Evolutionary conservation across 2,113 vertebrate species (phyloP), one percentile per base, ranked within the genome.

Genomic region (Cygnus atratus): DNA sequence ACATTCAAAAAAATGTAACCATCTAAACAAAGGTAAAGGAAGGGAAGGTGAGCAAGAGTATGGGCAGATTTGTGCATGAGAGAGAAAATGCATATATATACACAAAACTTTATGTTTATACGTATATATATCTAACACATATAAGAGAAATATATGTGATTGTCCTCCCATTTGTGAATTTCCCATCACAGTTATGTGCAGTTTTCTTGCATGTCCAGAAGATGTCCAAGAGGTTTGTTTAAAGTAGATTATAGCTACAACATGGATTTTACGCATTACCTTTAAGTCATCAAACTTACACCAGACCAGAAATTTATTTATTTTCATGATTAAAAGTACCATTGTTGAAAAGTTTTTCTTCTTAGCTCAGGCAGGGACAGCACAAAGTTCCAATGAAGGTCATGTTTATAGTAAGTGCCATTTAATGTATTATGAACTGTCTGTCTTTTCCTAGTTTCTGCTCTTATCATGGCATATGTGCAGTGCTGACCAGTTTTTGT

Each of bases 1-100:
- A 9, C 31, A 92, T 90, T 92, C 94, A 68, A 96, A 24, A 96
- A 62, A 43, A n/a, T 15, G 31, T 41, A 88, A 62, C 3, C 8
- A 86, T 65, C 18, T 85, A 66, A 90, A 21, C 28, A 61, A 95
- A 59, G 20, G 75, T 58, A 85, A 90, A 65, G 37, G 22, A 95
- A 94, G 28, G 6, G 9, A 92, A 87, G 66, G 7, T 72, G 35
- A 96, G 5, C 17, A 88, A 75, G 77, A 89, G 10, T 94, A 52
- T 54, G n/a, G 9, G 25, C 46, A 10, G 37, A 10, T 76, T 67
- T 81, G 16, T 6, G 19, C 3, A 3, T 48, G 54, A 73, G 17
- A 66, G 2, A 84, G 11, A 82, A 72, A 3, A 4, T 54, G 11
- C 11, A 2, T 21, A 35, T 66, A 85, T 35, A 52, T 18, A 35